Base-by-base conservation (phyloP, 2,888 invertebrate species). In the Xanthorhoe designata region DNA sequence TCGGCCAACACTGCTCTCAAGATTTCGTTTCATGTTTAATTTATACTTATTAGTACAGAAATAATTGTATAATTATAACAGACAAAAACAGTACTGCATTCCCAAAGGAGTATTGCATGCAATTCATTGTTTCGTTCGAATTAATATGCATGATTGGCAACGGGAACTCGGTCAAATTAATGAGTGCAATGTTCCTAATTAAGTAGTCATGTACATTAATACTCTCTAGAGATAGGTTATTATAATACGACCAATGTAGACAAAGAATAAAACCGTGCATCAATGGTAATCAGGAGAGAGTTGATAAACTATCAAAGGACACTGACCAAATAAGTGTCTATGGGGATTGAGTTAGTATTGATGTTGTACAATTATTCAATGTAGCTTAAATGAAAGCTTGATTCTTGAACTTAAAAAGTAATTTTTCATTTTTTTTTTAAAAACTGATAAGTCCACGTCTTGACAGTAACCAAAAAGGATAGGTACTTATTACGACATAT, bases 121-220 rank as follows among this genome's bases (percentile, higher is more conserved):
- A 52, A 60, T 67, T 59, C 24, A 70, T 59, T 64, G 55, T 63
- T 18, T 24, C 35, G 38, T 65, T 60, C 59, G 53, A 50, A 63
- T 65, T 64, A 66, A 66, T 63, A 66, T 56, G 58, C 63, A 66
- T 64, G 58, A 70, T 63, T 64, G 65, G 60, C 24, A 53, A 63
- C 35, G 58, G 18, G 57, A 63, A 68, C 64, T 65, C 62, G 60
- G 61, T 59, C 58, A 49, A 61, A 38, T 59, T 54, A 68, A 64
- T 66, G 63, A 64, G 53, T 58, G 67, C 64, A 64, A 63, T 61
- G 51, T 61, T 55, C 60, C 58, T 67, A 66, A 70, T 68, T 64
- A 64, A 63, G 63, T 65, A 57, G 60, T 32, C 45, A 38, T 57
- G 32, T 57, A 29, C 51, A 57, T 54, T 51, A 60, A 57, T 61